These are phyloP conservation scores for Drosophila arizonae DNA, from an alignment of 1,140 invertebrate species.

Conservation along the genomic window DNA sequence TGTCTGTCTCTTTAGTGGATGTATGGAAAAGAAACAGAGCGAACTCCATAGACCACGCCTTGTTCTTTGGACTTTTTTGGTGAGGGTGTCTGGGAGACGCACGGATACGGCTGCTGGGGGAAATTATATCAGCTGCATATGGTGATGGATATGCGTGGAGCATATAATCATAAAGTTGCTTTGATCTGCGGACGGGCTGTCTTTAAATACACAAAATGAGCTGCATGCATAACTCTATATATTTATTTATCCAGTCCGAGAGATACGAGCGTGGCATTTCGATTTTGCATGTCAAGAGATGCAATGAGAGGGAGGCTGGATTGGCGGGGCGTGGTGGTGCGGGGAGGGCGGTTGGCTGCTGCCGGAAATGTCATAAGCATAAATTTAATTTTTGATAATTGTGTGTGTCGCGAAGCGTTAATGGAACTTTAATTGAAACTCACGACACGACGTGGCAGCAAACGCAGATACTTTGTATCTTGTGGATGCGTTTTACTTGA, in stretches of 20 bases:
- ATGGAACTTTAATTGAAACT: conserved; percentile 80
- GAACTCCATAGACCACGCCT: no score
- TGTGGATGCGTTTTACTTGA: conserved; percentile 9
- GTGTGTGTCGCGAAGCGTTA: conserved; percentile 79
- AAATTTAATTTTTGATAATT: conserved; percentile 80
- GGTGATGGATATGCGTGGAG: conserved; percentile 74
- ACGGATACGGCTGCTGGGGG: not conserved
- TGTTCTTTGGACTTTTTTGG: no score
- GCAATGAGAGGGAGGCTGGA: not conserved
- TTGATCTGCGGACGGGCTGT: conserved; percentile 68
- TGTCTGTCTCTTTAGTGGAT: no score
- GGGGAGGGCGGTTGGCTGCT: conserved; percentile 22
- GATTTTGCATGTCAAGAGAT: conserved; percentile 46
- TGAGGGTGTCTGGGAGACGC: no score
- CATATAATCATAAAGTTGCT: conserved; percentile 69
- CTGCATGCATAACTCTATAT: conserved; percentile 26
- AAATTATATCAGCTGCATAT: conserved; percentile 48
- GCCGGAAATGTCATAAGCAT: conserved; percentile 78
- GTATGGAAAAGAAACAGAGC: no score
- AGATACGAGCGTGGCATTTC: conserved; percentile 35
- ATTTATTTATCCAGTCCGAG: conserved; percentile 53
- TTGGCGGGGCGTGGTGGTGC: not conserved
- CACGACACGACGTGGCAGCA: conserved; percentile 28
- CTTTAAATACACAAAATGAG: conserved; percentile 72
- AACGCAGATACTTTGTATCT: conserved; percentile 37